Base-by-base conservation (phyloP, 2,113 vertebrate species). In the Cinclus mexicanus region DNA sequence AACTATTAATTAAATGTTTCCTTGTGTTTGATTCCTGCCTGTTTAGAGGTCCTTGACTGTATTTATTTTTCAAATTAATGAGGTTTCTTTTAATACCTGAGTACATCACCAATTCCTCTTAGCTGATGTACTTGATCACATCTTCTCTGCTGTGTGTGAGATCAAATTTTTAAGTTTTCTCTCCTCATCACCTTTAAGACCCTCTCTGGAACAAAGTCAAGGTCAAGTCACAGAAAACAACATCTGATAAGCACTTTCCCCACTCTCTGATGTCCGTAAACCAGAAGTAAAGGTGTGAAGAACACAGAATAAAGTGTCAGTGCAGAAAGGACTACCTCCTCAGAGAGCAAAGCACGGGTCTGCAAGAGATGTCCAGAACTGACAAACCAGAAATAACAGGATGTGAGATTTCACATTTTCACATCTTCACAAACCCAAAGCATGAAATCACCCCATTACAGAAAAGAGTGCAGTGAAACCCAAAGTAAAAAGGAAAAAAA, bases 241-340 rank as follows among this genome's bases (percentile, higher is more conserved):
- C 50, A 82, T 19, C 57, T 85, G 46, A 31, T 25, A 57, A 87
- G 56, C 14, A 79, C 20, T 82, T 80, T 76, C 46, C 57, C 44
- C 24, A 23, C 20, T 84, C 69, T 78, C 57, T 75, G 28, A 52
- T 60, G 65, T 69, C 28, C 5, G 7, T 83, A 49, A 93, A 41
- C 25, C 76, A 85, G 61, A 96, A 94, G 65, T 79, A 95, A 95
- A 87, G 21, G 46, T 94, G 91, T 93, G 93, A 96, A 95, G 65
- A 94, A 31, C 41, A 53, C 17, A 75, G 65, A 68, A 72, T 9
- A 65, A 94, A 68, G 47, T 75, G 87, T 3, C 69, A 89, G 8
- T 41, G 69, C 12, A 56, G 35, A 78, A 94, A 91, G 17, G 31
- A 16, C 18, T 87, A 16, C 4, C 14, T 81, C 70, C 89, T 81